phyloP scores from a whole-genome alignment of 1,140 invertebrate genomes.

The Charaxes varanes region DNA sequence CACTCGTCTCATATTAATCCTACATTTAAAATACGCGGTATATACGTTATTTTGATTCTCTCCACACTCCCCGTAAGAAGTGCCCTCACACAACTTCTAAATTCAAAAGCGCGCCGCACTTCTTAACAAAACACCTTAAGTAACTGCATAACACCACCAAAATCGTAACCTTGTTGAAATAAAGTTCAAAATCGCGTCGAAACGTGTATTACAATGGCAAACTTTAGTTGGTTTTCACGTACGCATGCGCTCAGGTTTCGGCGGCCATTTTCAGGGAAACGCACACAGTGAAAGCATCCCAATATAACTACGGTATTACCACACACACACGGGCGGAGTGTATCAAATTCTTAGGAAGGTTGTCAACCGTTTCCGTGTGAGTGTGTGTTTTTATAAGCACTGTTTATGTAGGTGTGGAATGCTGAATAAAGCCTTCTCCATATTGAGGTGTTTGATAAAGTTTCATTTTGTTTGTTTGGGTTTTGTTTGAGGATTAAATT shows the following conservation, averaged over 20 bases:
- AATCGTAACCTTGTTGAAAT: conserved; percentile 1
- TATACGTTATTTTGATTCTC: conserved; percentile 17
- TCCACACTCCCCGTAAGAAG: conserved; percentile 5
- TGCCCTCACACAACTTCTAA: conserved; percentile 18
- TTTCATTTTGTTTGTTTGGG: conserved; percentile 14
- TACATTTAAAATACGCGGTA: too few species aligned
- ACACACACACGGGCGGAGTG: conserved; percentile 11
- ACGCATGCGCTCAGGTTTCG: conserved; percentile 15
- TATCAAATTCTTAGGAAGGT: conserved; percentile 22
- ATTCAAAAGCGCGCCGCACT: conserved; percentile 20
- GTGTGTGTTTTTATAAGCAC: conserved; percentile 9
- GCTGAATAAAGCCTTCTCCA: conserved; percentile 15
- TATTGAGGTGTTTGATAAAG: conserved; percentile 14
- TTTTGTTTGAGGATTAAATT: conserved; percentile 18
- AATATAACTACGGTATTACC: conserved; percentile 10
- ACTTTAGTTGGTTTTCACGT: not conserved
- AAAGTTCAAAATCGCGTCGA: conserved; percentile 3
- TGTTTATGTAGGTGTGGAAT: conserved; percentile 15
- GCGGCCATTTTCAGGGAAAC: conserved; percentile 20
- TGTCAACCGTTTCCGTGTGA: conserved; percentile 9
- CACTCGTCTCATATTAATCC: too few species aligned
- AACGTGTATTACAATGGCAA: not conserved
- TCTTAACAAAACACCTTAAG: conserved; percentile 7
- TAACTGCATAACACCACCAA: not conserved
- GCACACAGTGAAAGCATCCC: conserved; percentile 5